Percentiles rank a stretch among this genome's conserved stretches.
phyloP scores from a whole-genome alignment of 2,113 vertebrate genomes.

The Lates calcarifer region DNA sequence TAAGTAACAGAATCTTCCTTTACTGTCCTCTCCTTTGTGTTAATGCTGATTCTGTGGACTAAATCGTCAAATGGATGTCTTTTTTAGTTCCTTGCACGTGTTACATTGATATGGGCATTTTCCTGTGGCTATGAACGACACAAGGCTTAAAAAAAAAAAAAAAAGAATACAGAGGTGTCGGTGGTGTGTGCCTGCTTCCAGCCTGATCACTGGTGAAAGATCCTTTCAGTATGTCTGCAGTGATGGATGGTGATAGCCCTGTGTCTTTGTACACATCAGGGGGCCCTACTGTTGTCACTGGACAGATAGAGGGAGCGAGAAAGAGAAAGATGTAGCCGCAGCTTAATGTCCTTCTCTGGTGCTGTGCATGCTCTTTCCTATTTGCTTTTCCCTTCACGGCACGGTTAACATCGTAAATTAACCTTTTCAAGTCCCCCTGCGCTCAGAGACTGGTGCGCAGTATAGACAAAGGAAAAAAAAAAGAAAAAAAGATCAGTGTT shows the following conservation, averaged over 20 bases:
- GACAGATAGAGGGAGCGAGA: constrained; percentile 86
- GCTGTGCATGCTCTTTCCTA: constrained; percentile 91
- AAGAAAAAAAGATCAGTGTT: constrained; percentile 72
- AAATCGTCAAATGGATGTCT: constrained; percentile 1
- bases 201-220: constrained; percentile 88
- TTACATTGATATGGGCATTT: constrained; percentile 39
- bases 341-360: constrained; percentile 91
- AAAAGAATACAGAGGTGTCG: constrained; percentile 77
- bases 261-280: constrained; percentile 87
- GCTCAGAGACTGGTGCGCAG: constrained; percentile 89
- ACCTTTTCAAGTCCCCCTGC: constrained; percentile 90
- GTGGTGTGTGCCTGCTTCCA: constrained; percentile 85
- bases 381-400: constrained; percentile 93
- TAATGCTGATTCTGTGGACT: constrained; percentile 24
- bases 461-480: constrained; percentile 83
- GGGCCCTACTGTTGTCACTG: constrained; percentile 87
- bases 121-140: constrained; percentile 40
- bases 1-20: constrained; percentile 20
- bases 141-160: constrained; percentile 7
- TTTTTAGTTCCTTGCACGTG: constrained; percentile 41
- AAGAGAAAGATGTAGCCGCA: constrained; percentile 88
- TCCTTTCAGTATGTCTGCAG: constrained; percentile 89
- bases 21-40: constrained; percentile 37
- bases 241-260: constrained; percentile 91
- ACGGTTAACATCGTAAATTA: constrained; percentile 91